Evolutionary conservation across 92 coral and sea anemone genomes (phyloP), one percentile per base, ranked within the genome.

Genomic region (Nematostella vectensis): DNA sequence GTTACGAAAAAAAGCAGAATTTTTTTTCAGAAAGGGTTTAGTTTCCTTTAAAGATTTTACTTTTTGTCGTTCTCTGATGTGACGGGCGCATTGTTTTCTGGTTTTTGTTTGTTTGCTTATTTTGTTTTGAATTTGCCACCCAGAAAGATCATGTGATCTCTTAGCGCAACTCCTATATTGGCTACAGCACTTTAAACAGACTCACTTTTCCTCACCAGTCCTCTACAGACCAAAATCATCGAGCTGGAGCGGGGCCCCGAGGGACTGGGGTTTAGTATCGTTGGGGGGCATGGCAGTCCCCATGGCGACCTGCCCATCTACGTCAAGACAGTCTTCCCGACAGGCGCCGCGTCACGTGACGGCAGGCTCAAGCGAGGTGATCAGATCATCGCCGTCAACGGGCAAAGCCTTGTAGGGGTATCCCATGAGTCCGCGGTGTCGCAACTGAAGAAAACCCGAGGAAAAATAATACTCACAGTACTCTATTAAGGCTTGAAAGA

Each of bases 261-360:
- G 33, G 98, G 98, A 55, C 88, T 91, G 80, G 98, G 98, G 8
- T 91, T 91, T 43, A 91, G 98, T 72, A 91, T 91, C 56, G 99
- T 93, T 17, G 99, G 99, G 19, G 99, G 99, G 48, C 99, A 87
- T 44, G 99, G 96, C 11, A 93, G 99, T 70, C 99, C 99, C 18
- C 99, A 93, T 54, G 99, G 99, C 13, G 99, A 93, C 70, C 74
- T 93, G 66, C 99, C 99, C 26, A 93, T 93, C 70, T 93, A 93
- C 74, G 99, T 93, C 85, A 93, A 93, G 53, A 93, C 96, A 10
- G 99, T 93, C 76, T 93, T 93, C 94, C 87, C 96, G 27, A 88
- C 95, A 36, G 99, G 99, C 73, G 99, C 99, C 53, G 99, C 99
- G 66, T 85, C 99, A 38, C 85, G 85, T 30, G 99, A 93, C 45